Conservation (phyloP, 2,888 invertebrate genomes). For the Agrotis puta region DNA sequence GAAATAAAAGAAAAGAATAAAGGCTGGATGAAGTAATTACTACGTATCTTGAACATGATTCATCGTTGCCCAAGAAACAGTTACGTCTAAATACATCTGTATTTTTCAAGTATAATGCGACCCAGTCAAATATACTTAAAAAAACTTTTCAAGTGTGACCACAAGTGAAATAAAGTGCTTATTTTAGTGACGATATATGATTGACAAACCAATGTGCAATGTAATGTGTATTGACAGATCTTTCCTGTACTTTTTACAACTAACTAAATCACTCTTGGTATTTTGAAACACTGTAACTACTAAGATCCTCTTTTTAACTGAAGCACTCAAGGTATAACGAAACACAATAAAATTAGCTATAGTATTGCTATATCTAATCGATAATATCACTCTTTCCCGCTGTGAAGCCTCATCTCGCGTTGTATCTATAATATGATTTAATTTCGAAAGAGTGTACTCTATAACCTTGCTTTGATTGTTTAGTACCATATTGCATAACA, state of each 20-base stretch:
- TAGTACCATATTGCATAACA: background rate
- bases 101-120: no score
- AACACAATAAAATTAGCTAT: background rate
- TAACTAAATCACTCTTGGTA: no score
- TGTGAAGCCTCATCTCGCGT: background rate
- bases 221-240: background rate
- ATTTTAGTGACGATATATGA: no score
- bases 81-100: no score
- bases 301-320: background rate
- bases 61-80: background rate
- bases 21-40: conserved; percentile 11
- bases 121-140: no score
- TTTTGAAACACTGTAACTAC: no score
- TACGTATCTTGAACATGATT: conserved; percentile 11
- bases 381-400: conserved; percentile 2
- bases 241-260: background rate
- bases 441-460: conserved; percentile 7
- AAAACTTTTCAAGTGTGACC: no score
- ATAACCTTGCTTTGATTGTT: background rate
- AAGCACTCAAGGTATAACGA: background rate
- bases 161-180: no score
- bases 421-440: background rate
- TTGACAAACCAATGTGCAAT: background rate
- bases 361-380: conserved; percentile 10
- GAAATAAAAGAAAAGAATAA: background rate